Conservation (phyloP, 2,113 vertebrate genomes). For the Octodon degus region DNA sequence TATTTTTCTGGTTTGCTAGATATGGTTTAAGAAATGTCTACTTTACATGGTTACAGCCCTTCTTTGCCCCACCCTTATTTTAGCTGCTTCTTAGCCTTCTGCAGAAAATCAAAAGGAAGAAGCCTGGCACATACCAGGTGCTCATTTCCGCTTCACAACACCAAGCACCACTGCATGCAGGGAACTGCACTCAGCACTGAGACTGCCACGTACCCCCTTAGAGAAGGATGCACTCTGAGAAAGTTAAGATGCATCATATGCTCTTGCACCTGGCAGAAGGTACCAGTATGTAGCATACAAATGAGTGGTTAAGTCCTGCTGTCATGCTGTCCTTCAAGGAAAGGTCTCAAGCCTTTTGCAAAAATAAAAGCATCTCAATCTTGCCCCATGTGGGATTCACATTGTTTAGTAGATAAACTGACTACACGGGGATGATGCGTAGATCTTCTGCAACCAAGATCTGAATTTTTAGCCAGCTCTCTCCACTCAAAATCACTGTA, state of each 20-base stretch:
- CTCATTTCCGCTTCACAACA: neutral
- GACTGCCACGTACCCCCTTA: neutral
- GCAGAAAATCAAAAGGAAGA: constrained; percentile 47
- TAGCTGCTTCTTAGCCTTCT: constrained; percentile 46
- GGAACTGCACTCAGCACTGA: neutral
- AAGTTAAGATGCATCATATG: neutral
- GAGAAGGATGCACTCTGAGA: neutral
- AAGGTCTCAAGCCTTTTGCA: neutral
- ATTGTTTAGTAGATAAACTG: neutral
- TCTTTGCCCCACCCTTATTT: neutral
- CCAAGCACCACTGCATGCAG: neutral
- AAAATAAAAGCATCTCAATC: constrained; percentile 29
- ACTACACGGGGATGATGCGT: neutral
- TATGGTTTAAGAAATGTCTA: constrained; percentile 55
- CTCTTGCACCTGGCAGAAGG: neutral
- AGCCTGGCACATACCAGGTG: neutral
- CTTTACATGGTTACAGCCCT: neutral
- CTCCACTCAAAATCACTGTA: neutral
- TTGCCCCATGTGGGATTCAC: neutral
- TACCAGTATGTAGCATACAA: neutral
- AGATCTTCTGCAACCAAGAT: neutral
- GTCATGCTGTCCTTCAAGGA: neutral
- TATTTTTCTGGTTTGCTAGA: constrained; percentile 60
- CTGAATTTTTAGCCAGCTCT: neutral
- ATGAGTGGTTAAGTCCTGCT: neutral